These are phyloP conservation scores for Oncorhynchus nerka DNA, from an alignment of 2,113 vertebrate genomes.

Conservation along the genomic window DNA sequence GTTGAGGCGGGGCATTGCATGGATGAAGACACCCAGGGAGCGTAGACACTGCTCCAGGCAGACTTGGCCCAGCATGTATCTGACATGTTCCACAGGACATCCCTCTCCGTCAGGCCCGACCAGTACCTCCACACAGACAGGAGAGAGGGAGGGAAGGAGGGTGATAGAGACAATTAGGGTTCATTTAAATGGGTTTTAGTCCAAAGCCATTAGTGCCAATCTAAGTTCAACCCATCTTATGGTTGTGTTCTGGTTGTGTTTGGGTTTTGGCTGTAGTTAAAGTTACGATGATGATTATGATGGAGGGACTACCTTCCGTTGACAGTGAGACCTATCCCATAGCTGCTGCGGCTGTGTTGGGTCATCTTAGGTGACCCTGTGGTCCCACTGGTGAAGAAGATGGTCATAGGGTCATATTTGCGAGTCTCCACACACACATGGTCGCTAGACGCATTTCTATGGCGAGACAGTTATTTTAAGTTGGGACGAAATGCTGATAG, in stretches of 20 bases:
- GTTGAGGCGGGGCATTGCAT: conserved; percentile 75
- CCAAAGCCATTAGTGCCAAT: neutral
- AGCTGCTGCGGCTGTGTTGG: conserved; percentile 78
- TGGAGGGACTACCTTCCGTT: conserved; percentile 72
- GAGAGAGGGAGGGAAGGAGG: neutral
- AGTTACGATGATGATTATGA: neutral
- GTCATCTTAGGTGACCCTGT: conserved; percentile 80
- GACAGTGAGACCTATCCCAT: conserved; percentile 73
- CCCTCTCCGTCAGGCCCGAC: conserved; percentile 76
- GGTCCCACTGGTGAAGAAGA: conserved; percentile 83
- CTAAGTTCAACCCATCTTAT: neutral
- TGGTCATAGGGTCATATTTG: conserved; percentile 74
- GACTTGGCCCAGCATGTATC: conserved; percentile 84
- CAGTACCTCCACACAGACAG: conserved; percentile 67
- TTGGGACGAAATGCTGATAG: too few species aligned
- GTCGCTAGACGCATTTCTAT: conserved; percentile 65
- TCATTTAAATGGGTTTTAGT: neutral
- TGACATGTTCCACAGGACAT: conserved; percentile 80
- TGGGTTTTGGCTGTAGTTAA: neutral
- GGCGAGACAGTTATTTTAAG: neutral
- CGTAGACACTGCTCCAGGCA: conserved; percentile 79
- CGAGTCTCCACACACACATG: conserved; percentile 74
- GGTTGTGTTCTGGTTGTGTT: neutral
- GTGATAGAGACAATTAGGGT: neutral
- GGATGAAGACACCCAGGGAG: conserved; percentile 79